Evolutionary conservation across 1,140 invertebrate species (phyloP).

Genomic region (Aphelenchoides besseyi): DNA sequence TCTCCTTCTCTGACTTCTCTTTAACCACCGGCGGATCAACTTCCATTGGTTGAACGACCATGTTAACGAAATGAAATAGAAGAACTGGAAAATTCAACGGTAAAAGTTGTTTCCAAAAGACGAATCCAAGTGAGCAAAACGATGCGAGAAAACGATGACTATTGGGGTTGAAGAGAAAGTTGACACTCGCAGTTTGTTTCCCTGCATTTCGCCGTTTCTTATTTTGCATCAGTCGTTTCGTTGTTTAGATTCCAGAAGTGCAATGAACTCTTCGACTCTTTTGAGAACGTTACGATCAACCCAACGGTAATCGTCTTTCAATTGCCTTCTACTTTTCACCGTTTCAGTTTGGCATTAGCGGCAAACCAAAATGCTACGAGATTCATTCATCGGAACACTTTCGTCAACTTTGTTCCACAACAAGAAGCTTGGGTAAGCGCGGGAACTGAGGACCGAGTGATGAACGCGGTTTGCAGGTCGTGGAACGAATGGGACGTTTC

Average conservation of each 20-base stretch:
- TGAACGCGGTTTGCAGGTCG: constrained; percentile 72
- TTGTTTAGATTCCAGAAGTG: not conserved
- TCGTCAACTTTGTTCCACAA: constrained; percentile 95
- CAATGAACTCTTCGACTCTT: not conserved
- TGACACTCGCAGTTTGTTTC: not conserved
- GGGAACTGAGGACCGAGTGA: not conserved
- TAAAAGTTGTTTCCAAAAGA: not conserved
- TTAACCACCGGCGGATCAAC: constrained; percentile 8
- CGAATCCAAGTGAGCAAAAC: not conserved
- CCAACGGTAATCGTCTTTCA: too few species aligned
- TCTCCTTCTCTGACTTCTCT: constrained; percentile 4
- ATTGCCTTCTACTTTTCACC: too few species aligned
- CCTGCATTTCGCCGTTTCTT: not conserved
- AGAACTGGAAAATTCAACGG: not conserved
- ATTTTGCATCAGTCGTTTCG: not conserved
- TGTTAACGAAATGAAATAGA: not conserved
- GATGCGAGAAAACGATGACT: not conserved
- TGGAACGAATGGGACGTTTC: constrained; percentile 85
- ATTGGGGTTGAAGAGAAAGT: not conserved
- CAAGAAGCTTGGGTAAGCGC: constrained; percentile 92
- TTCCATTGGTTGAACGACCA: constrained; percentile 14
- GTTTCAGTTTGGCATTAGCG: too few species aligned
- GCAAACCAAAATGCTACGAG: not conserved
- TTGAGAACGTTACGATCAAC: too few species aligned
- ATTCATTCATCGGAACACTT: constrained; percentile 71